These are phyloP conservation scores for Sclerurus mexicanus DNA, from an alignment of 2,113 vertebrate genomes.

Conservation along the genomic window DNA sequence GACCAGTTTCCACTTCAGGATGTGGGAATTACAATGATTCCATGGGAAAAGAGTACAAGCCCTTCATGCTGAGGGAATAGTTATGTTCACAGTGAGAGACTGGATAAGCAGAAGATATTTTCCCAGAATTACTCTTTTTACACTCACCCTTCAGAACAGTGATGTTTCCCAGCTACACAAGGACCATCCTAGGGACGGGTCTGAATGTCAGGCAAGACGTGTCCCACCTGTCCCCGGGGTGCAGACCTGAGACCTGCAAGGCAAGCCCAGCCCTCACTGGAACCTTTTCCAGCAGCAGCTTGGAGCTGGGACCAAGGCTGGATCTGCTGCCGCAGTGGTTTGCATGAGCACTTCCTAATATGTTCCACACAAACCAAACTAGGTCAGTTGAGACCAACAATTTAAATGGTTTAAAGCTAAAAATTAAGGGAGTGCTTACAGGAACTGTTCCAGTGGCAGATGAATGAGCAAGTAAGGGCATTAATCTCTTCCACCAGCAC, in stretches of 20 bases:
- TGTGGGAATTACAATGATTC: background rate
- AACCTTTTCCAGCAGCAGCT: background rate
- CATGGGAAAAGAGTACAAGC: background rate
- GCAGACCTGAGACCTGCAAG: background rate
- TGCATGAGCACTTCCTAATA: background rate
- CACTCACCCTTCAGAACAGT: background rate
- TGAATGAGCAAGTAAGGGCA: background rate
- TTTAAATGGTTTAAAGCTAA: slow-evolving; percentile 46
- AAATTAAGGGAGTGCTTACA: slow-evolving; percentile 54
- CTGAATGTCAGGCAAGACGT: background rate
- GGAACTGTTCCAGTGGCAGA: background rate
- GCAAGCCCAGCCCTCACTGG: background rate
- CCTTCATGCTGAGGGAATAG: background rate
- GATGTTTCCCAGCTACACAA: background rate
- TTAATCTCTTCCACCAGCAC: background rate
- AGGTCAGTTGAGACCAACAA: slow-evolving; percentile 40
- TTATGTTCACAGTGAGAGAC: background rate
- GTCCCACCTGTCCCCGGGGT: background rate
- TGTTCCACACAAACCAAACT: background rate
- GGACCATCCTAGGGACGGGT: background rate
- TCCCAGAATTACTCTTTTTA: background rate
- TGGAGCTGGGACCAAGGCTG: background rate
- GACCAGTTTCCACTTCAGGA: background rate
- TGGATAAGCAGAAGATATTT: background rate
- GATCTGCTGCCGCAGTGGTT: background rate